Evolutionary conservation across 92 coral and sea anemone genomes (phyloP).

Genomic region (Palythoa heliodiscus): DNA sequence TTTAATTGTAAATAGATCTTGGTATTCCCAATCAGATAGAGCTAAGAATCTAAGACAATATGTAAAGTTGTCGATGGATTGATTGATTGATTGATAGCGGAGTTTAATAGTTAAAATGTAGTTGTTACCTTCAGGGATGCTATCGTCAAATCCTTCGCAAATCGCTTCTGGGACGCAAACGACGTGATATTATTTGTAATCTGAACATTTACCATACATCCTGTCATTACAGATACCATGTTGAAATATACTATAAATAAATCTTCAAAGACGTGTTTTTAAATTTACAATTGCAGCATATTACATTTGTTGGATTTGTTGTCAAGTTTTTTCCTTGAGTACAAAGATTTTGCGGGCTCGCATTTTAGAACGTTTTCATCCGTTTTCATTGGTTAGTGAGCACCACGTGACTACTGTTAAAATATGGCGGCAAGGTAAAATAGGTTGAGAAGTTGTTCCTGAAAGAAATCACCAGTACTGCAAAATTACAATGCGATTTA

Average conservation of each 20-base stretch:
- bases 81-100: not conserved
- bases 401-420: conserved; percentile 76
- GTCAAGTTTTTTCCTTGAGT: not conserved
- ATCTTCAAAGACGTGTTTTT: not conserved
- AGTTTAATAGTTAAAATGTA: no score
- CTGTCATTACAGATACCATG: conserved; percentile 73
- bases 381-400: conserved; percentile 65
- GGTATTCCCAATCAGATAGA: no score
- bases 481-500: conserved; percentile 74
- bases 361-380: not conserved
- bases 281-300: no score
- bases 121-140: conserved; percentile 73
- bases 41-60: no score
- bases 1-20: no score
- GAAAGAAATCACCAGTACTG: not conserved
- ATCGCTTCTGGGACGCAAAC: conserved; percentile 89
- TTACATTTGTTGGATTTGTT: not conserved
- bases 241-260: not conserved
- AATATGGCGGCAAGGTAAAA: conserved; percentile 86
- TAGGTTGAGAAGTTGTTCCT: not conserved
- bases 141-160: conserved; percentile 80
- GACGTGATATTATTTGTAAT: conserved; percentile 86
- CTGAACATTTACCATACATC: conserved; percentile 72
- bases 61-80: no score
- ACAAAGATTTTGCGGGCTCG: conserved; percentile 68